phyloP scores from a whole-genome alignment of 2,888 invertebrate species.

The Sinopyrophorus schimmeli region DNA sequence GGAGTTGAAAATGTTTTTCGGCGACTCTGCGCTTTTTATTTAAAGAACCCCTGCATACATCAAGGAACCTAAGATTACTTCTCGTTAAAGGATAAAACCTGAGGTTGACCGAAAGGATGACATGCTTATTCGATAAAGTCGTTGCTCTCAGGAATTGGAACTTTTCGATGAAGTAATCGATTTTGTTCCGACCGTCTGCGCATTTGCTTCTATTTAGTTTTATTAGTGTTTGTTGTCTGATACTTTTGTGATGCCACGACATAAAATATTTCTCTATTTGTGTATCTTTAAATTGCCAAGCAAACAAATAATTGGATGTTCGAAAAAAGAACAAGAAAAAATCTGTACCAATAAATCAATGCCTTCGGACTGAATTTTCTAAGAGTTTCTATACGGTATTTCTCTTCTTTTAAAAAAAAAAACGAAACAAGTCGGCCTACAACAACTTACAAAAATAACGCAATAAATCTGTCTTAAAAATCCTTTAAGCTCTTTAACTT shows the following conservation, averaged over 20 bases:
- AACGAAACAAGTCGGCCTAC: too few species aligned
- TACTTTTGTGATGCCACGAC: slow-evolving; percentile 30
- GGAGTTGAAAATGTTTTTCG: slow-evolving; percentile 2
- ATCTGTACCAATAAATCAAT: too few species aligned
- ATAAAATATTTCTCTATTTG: slow-evolving; percentile 9
- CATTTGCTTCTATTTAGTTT: slow-evolving; percentile 31
- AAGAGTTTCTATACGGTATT: too few species aligned
- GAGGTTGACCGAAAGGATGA: slow-evolving; percentile 33
- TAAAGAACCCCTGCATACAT: slow-evolving; percentile 4
- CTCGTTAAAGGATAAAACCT: slow-evolving; percentile 16
- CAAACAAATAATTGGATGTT: slow-evolving; percentile 4
- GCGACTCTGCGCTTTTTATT: background rate
- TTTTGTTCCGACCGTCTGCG: slow-evolving; percentile 23
- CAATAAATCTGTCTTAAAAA: too few species aligned
- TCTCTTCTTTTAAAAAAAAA: too few species aligned
- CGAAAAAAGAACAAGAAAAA: too few species aligned
- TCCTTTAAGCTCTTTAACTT: too few species aligned
- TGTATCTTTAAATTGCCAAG: slow-evolving; percentile 3
- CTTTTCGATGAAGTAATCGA: slow-evolving; percentile 25
- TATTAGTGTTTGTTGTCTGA: slow-evolving; percentile 34
- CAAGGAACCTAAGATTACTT: slow-evolving; percentile 10
- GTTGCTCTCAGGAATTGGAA: slow-evolving; percentile 29
- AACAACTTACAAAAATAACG: too few species aligned
- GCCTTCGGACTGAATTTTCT: too few species aligned
- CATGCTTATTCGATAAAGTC: slow-evolving; percentile 20